phyloP scores from a whole-genome alignment of 2,888 invertebrate species.

The Desoria tigrina region DNA sequence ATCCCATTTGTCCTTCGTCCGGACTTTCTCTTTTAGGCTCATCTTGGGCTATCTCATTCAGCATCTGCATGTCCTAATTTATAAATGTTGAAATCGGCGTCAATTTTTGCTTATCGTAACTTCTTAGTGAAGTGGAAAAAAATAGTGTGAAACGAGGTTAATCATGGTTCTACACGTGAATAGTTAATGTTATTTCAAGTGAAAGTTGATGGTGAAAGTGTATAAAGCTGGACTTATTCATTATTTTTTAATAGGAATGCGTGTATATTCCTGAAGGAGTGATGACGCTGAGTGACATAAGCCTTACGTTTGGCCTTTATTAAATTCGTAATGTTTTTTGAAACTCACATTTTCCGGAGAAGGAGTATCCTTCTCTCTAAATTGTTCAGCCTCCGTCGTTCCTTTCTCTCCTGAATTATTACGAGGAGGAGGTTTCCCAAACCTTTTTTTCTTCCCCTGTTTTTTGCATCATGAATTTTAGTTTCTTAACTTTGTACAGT shows the following conservation, averaged over 20 bases:
- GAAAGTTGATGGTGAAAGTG: conserved; percentile 3
- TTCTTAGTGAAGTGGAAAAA: no score
- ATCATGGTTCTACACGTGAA: no score
- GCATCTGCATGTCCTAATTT: no score
- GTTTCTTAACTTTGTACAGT: no score
- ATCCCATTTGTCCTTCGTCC: conserved; percentile 3
- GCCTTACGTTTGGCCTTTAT: no score
- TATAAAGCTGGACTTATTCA: not conserved
- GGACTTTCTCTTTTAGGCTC: not conserved
- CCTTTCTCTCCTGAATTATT: conserved; percentile 42
- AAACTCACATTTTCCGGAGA: conserved; percentile 12
- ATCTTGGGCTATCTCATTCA: not conserved
- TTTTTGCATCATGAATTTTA: no score
- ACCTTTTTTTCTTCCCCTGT: no score
- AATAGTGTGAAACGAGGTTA: no score
- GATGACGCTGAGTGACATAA: no score
- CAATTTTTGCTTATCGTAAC: no score
- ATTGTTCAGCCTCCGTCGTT: conserved; percentile 36
- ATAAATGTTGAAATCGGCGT: no score
- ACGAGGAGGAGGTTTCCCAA: not conserved
- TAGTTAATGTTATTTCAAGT: no score
- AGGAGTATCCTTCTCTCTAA: conserved; percentile 24
- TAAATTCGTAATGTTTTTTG: not conserved
- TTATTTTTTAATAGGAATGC: not conserved
- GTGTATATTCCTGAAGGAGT: not conserved